These are phyloP conservation scores for Cebuella pygmaea DNA, from an alignment of 2,797 vertebrate genomes.

Conservation along the genomic window DNA sequence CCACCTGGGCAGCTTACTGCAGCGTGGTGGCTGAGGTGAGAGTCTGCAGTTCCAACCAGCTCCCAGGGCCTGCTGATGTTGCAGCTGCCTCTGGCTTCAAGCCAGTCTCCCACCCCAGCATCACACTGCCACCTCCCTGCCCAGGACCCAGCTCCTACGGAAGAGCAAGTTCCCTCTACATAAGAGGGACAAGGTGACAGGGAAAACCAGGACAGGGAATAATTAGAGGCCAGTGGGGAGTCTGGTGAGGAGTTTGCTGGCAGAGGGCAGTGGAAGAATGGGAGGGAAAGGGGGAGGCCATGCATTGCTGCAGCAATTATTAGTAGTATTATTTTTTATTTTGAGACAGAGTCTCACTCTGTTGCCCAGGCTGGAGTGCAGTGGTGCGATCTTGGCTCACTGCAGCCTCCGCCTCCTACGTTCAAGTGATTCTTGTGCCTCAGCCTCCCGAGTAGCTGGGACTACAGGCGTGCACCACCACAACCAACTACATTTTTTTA, in stretches of 20 bases:
- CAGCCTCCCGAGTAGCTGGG: not conserved
- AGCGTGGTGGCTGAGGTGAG: not conserved
- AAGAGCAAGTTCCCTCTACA: not conserved
- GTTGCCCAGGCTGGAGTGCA: not conserved
- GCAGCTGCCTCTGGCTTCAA: not conserved
- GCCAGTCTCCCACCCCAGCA: not conserved
- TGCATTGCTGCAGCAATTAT: accelerated
- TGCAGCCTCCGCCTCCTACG: not conserved
- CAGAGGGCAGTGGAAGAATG: not conserved
- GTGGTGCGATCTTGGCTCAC: not conserved
- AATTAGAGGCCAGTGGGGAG: not conserved
- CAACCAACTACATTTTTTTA: not conserved
- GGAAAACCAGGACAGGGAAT: not conserved
- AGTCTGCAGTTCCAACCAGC: not conserved
- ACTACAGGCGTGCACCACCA: not conserved
- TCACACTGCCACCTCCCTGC: not conserved
- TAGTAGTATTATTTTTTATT: too few species aligned
- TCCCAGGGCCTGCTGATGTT: not conserved
- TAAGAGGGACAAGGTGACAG: not conserved
- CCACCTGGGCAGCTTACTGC: not conserved
- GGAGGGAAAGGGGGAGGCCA: not conserved
- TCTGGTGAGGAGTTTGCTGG: not conserved
- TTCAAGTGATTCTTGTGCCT: not conserved
- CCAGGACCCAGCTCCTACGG: not conserved
- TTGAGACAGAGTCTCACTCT: not conserved